These are phyloP conservation scores for Cynaeus angustus DNA, from an alignment of 2,888 invertebrate genomes.

Conservation along the genomic window DNA sequence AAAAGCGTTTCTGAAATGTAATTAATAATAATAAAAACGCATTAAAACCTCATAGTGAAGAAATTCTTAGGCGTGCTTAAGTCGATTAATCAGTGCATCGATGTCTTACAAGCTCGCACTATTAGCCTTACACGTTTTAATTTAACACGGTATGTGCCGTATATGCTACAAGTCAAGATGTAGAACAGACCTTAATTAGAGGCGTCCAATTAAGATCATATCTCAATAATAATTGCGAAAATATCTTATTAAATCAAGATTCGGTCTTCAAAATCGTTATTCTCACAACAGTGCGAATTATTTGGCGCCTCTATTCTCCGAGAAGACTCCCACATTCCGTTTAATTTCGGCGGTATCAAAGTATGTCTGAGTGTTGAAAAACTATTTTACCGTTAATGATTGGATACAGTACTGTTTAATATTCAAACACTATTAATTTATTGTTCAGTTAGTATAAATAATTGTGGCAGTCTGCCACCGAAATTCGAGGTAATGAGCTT, in stretches of 20 bases:
- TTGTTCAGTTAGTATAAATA: slow-evolving; percentile 23
- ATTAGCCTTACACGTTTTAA: slow-evolving; percentile 30
- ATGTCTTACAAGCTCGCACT: slow-evolving; percentile 29
- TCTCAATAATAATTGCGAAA: slow-evolving; percentile 36
- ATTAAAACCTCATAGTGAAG: background rate
- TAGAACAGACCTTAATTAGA: slow-evolving; percentile 34
- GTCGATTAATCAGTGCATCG: slow-evolving; percentile 24
- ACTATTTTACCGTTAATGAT: slow-evolving; percentile 27
- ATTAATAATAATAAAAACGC: slow-evolving; percentile 1
- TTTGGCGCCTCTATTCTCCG: too few species aligned
- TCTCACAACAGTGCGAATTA: slow-evolving; percentile 5
- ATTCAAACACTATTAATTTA: slow-evolving; percentile 21
- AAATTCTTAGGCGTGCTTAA: slow-evolving; percentile 6
- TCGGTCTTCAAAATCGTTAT: slow-evolving; percentile 23
- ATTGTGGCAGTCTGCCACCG: slow-evolving; percentile 6
- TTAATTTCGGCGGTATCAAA: background rate
- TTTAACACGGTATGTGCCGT: slow-evolving; percentile 20
- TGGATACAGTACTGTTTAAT: slow-evolving; percentile 21
- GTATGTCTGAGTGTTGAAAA: background rate
- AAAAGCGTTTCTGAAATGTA: background rate
- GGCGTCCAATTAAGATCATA: slow-evolving; percentile 37
- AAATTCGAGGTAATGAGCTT: slow-evolving; percentile 17
- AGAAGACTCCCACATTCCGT: too few species aligned
- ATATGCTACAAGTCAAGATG: slow-evolving; percentile 13
- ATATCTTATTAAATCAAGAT: slow-evolving; percentile 32